Evolutionary conservation across 2,113 vertebrate genomes (phyloP).

Genomic region (Ceyx cyanopectus): DNA sequence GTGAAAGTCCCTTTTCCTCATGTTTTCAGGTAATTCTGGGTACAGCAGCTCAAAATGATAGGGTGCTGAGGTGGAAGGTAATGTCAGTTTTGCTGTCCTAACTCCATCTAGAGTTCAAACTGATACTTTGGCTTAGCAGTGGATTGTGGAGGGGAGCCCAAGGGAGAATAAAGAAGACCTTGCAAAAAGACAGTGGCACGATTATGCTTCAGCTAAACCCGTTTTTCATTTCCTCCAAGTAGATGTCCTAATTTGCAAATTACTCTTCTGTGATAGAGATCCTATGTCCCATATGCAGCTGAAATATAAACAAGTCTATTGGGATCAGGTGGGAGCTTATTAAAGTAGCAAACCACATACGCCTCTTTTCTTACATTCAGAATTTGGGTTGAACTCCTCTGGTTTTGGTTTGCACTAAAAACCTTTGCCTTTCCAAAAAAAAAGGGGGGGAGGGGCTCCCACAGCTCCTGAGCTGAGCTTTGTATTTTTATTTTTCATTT

Average conservation of each 20-base stretch:
- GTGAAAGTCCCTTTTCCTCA: background rate
- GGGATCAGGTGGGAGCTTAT: background rate
- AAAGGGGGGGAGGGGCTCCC: background rate
- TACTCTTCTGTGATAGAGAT: background rate
- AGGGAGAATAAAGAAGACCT: background rate
- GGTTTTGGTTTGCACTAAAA: background rate
- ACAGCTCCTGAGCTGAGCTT: background rate
- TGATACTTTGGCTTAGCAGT: background rate
- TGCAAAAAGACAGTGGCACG: background rate
- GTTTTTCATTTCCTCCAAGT: constrained; percentile 14
- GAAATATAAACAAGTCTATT: background rate
- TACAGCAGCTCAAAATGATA: background rate
- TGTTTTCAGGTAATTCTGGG: background rate
- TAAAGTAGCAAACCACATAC: background rate
- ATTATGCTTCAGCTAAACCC: background rate
- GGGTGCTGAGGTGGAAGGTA: background rate
- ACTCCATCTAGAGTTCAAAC: background rate
- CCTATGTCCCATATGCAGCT: background rate
- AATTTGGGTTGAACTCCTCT: background rate
- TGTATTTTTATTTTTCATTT: background rate
- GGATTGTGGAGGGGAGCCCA: background rate
- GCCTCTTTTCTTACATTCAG: background rate
- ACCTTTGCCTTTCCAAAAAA: background rate
- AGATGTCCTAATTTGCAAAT: constrained; percentile 22
- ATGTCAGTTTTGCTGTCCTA: background rate